Conservation (phyloP, 2,888 invertebrate species). For the Latrodectus hesperus region DNA sequence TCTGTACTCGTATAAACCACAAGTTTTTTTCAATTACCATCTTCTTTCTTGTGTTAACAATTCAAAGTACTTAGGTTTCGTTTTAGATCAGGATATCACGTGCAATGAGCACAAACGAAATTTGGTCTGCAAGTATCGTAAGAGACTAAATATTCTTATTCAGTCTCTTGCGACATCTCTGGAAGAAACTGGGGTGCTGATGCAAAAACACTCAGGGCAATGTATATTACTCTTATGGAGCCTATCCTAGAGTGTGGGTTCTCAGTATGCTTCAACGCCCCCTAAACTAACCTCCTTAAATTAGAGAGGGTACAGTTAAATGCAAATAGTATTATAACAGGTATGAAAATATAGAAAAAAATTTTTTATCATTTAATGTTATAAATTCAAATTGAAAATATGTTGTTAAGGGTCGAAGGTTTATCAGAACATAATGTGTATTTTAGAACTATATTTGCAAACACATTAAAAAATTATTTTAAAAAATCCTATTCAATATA, state of each 20-base stretch:
- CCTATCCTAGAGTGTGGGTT: slow-evolving; percentile 22
- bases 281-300: neutral
- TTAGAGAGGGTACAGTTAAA: slow-evolving; percentile 6
- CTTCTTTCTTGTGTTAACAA: too few species aligned
- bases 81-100: too few species aligned
- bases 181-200: neutral
- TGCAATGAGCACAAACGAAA: neutral
- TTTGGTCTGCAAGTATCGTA: neutral
- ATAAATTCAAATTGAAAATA: too few species aligned
- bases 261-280: neutral
- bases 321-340: neutral
- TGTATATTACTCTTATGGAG: neutral
- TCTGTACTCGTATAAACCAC: neutral
- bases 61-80: too few species aligned
- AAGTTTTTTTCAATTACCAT: neutral
- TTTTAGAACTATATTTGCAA: too few species aligned
- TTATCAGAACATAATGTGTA: too few species aligned
- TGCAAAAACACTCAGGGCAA: neutral
- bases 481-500: too few species aligned
- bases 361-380: too few species aligned
- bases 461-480: too few species aligned
- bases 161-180: neutral
- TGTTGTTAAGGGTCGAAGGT: too few species aligned
- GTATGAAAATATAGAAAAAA: too few species aligned
- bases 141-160: slow-evolving; percentile 13